Base-by-base conservation (phyloP, 1,140 invertebrate species). In the Pseudomyrmex gracilis region DNA sequence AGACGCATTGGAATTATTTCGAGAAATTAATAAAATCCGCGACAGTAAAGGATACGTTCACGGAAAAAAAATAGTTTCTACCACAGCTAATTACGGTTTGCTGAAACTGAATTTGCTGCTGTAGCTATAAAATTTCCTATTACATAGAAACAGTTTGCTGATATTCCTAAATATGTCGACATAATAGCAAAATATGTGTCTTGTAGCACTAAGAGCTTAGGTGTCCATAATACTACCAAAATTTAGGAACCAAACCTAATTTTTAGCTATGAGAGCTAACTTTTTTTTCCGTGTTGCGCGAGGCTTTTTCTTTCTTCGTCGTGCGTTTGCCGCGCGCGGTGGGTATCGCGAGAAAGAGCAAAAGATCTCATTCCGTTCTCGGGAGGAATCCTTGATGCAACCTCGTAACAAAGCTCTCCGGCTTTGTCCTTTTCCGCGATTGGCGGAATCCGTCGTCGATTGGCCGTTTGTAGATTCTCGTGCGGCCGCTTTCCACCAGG, bases 371-470 rank as follows among this genome's bases (percentile, higher is more conserved):
- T 12, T 15, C 17, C 22, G 34, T 34, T 63, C 71, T 63, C 47
- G 53, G 47, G 47, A 73, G 12, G 73, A 64, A 84, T 86, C 85
- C 85, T 84, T 84, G 82, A 84, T 66, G 85, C 85, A 84, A 78
- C 63, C 53, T 73, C 78, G 68, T 47, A 73, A 53, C 64, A 55
- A 58, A 57, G 64, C 66, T 66, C 43, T 55, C 67, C 61, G 57
- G 57, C 85, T 89, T 89, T 83, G 82, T 89, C 82, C 87, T 83
- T 87, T 83, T 60, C 9, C 58, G 55, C 58, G 85, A 58, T 80
- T 68, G 55, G 84, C 68, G 43, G 84, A 51, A 49, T 55, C 34
- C 20, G 20, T 12, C 45, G 47, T 34, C 73, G 76, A 20, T 17
- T 45, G 55, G 22, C 24, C 43, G 78, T 85, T 88, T 58, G 66